Base-by-base conservation (phyloP, 2,797 vertebrate species). In the Lates japonicus region DNA sequence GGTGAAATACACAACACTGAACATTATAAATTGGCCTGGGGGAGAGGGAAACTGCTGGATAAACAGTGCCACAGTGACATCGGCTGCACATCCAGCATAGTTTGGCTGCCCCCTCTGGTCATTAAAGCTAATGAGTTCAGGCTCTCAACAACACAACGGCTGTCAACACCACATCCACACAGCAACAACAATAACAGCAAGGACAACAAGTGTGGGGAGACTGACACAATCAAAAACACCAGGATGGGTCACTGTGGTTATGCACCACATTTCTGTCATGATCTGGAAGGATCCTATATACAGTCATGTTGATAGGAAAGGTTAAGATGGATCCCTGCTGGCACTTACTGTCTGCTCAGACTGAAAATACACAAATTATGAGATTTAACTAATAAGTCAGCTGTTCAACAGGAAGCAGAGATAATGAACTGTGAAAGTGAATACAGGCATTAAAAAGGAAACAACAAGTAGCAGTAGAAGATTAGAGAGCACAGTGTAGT, bases 91-190 rank as follows among this genome's bases (percentile, higher is more conserved):
- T 78, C 75, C 81, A 63, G 64, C 88, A 62, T 49, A 70, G 76
- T 60, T 74, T 25, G 80, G 67, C 49, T 51, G 29, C 62, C 66
- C 70, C 73, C 71, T 44, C 69, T 63, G 80, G 74, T 88, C 76
- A 80, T 91, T 93, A 93, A 39, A 80, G 67, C 78, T 90, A 88
- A 93, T 80, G 88, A 93, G 85, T 82, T 81, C 65, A 49, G 79
- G 74, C 82, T 87, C 76, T 91, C 81, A 70, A 74, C 80, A 49
- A 66, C 44, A 29, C 55, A 0, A 17, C 14, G 70, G 59, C 71
- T 87, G 78, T 85, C 87, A 79, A 70, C 78, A 16, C 31, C 20
- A 10, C 17, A 35, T 72, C 33, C 75, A 25, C 48, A 46, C 72
- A 29, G 61, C 74, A 48, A 52, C 69, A 61, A 67, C 65, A 66